A percentile compares a stretch with the other conserved stretches of the same genome.
These are phyloP conservation scores for Loripinus fragilis DNA, from an alignment of 2,888 invertebrate genomes.

Conservation along the genomic window DNA sequence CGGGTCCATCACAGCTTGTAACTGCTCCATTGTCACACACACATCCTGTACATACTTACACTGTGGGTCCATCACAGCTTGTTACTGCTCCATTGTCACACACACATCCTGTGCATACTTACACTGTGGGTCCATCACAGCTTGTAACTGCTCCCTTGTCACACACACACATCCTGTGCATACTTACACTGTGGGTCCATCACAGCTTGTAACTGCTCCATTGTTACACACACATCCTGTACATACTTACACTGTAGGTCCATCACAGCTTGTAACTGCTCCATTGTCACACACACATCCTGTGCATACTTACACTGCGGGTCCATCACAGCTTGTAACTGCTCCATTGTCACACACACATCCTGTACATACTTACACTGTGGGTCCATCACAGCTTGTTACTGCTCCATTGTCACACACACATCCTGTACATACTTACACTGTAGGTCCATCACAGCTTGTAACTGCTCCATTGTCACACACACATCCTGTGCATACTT, in stretches of 20 bases:
- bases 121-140: constrained; percentile 37
- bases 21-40: too few species aligned
- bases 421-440: too few species aligned
- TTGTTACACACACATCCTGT: too few species aligned
- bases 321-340: constrained; percentile 25
- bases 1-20: constrained; percentile 23
- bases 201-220: constrained; percentile 14
- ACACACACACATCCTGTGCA: too few species aligned
- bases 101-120: too few species aligned
- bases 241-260: constrained; percentile 39
- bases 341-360: too few species aligned
- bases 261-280: constrained; percentile 21
- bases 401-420: too few species aligned
- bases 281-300: too few species aligned
- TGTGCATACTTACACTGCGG: constrained; percentile 42
- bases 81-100: neutral
- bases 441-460: constrained; percentile 24
- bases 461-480: neutral
- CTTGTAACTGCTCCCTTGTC: neutral
- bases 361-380: constrained; percentile 48
- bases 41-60: too few species aligned
- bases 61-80: constrained; percentile 25
- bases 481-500: too few species aligned
- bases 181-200: constrained; percentile 40
- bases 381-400: constrained; percentile 23